A percentile compares a stretch with the other conserved stretches of the same genome.
These are phyloP conservation scores for Odontothrips loti DNA, from an alignment of 2,888 invertebrate species.

Conservation along the genomic window DNA sequence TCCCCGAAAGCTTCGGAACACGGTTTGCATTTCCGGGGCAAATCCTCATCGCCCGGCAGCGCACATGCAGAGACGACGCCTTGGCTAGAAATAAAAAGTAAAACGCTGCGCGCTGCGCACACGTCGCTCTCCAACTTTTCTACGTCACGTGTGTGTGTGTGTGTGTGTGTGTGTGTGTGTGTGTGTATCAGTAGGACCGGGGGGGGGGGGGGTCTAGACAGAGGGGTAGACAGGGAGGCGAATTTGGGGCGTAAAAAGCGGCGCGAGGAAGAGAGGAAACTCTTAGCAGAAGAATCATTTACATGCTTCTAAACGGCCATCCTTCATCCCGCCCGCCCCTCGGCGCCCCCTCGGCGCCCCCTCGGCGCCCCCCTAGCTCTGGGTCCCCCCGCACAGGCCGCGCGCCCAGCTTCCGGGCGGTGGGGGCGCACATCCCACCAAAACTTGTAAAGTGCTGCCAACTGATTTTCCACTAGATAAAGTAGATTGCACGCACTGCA, in stretches of 20 bases:
- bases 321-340: not conserved
- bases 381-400: not conserved
- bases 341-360: not conserved
- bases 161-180: no score
- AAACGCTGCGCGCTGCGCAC: no score
- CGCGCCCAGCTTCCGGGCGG: not conserved
- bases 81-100: not conserved
- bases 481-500: not conserved
- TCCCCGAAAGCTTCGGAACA: not conserved
- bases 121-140: no score
- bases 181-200: no score
- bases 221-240: not conserved
- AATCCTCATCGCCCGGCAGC: not conserved
- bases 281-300: not conserved
- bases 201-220: not conserved
- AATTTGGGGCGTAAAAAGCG: not conserved
- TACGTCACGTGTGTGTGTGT: no score
- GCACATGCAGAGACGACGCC: not conserved
- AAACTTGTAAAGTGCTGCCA: slow-evolving; percentile 23
- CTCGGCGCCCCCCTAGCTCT: not conserved
- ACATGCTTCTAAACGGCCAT: not conserved
- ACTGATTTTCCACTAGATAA: slow-evolving; percentile 25
- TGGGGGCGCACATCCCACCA: not conserved
- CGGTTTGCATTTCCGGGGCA: no score
- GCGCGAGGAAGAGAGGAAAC: not conserved